phyloP scores from a whole-genome alignment of 2,888 invertebrate species.

The Athetis lepigone region DNA sequence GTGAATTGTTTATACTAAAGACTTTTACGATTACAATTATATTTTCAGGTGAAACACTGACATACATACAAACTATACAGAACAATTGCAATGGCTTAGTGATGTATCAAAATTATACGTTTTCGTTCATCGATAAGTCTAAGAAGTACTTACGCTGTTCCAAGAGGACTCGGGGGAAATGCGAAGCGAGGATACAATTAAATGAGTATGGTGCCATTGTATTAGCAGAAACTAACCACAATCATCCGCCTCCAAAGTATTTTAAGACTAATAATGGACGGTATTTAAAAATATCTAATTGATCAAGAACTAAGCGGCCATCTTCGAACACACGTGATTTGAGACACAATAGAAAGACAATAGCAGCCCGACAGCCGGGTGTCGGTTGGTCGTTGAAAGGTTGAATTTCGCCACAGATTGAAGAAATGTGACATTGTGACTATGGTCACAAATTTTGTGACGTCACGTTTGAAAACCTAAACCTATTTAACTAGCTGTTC shows the following conservation, averaged over 20 bases:
- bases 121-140: slow-evolving; percentile 58
- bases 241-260: slow-evolving; percentile 60
- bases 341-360: too few relatives aligned
- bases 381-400: too few relatives aligned
- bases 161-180: slow-evolving; percentile 61
- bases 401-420: too few relatives aligned
- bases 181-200: slow-evolving; percentile 61
- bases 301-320: too few relatives aligned
- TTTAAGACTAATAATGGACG: slow-evolving; percentile 25
- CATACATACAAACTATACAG: slow-evolving; percentile 40
- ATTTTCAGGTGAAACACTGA: slow-evolving; percentile 43
- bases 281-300: slow-evolving; percentile 41
- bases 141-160: slow-evolving; percentile 69
- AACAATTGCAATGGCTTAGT: slow-evolving; percentile 45
- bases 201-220: slow-evolving; percentile 43
- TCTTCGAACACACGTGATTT: too few relatives aligned
- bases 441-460: too few relatives aligned
- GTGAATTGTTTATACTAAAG: too few relatives aligned
- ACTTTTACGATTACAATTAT: not conserved
- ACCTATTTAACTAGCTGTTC: too few relatives aligned
- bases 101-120: slow-evolving; percentile 61
- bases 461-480: too few relatives aligned
- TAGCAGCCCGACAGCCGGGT: too few relatives aligned
- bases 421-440: too few relatives aligned
- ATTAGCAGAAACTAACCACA: slow-evolving; percentile 56